A percentile compares a stretch with the other conserved stretches of the same genome.
Evolutionary conservation across 2,113 vertebrate genomes (phyloP).

Genomic region (Semicossyphus pulcher): DNA sequence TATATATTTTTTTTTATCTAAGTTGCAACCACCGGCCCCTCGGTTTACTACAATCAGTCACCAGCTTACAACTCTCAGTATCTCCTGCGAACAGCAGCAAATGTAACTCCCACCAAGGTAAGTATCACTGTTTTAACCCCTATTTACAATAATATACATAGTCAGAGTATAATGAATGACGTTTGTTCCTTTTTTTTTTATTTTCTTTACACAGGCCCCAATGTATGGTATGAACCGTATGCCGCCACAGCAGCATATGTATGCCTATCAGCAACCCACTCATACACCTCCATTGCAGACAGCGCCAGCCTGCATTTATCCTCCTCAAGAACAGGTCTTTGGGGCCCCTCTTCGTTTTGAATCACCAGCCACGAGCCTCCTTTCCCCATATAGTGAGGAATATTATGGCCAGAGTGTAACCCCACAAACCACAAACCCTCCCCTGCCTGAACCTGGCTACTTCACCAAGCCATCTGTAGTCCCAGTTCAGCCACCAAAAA

Average conservation of each 20-base stretch:
- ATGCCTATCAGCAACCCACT: slow-evolving; percentile 90
- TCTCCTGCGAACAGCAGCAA: slow-evolving; percentile 92
- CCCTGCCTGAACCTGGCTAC: slow-evolving; percentile 95
- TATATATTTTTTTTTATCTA: slow-evolving; percentile 48
- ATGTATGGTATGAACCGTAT: slow-evolving; percentile 93
- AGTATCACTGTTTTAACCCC: slow-evolving; percentile 25
- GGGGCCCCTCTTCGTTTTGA: slow-evolving; percentile 90
- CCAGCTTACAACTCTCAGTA: slow-evolving; percentile 96
- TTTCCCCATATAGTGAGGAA: slow-evolving; percentile 93
- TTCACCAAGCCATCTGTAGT: slow-evolving; percentile 91
- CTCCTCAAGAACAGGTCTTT: slow-evolving; percentile 93
- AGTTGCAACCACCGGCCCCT: slow-evolving; percentile 94
- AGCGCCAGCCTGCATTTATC: slow-evolving; percentile 89
- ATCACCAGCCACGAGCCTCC: slow-evolving; percentile 88
- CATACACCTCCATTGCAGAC: slow-evolving; percentile 93
- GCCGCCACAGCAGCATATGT: slow-evolving; percentile 91
- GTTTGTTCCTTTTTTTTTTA: slow-evolving; percentile 2
- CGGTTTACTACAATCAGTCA: slow-evolving; percentile 93
- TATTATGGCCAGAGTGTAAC: slow-evolving; percentile 90
- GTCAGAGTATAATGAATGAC: background rate
- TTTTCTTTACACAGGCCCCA: slow-evolving; percentile 82
- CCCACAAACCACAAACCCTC: slow-evolving; percentile 89
- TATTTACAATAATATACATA: background rate
- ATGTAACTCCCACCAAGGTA: slow-evolving; percentile 96
- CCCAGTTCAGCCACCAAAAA: slow-evolving; percentile 82